Evolutionary conservation across 2,797 vertebrate species (phyloP).

Genomic region (Pseudopleuronectes americanus): DNA sequence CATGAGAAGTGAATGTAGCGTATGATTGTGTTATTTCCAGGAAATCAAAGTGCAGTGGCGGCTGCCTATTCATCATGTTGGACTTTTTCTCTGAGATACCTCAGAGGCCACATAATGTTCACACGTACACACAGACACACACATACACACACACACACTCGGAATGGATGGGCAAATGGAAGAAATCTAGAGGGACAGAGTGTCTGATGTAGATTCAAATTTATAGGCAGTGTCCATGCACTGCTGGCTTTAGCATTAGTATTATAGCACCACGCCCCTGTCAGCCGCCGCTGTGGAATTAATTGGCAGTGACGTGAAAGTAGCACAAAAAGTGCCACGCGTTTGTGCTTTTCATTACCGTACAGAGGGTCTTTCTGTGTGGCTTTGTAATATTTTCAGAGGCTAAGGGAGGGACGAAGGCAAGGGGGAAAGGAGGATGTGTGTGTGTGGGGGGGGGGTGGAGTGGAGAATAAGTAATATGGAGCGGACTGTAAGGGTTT

Average conservation of each 20-base stretch:
- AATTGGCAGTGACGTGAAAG: constrained; percentile 70
- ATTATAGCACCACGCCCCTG: constrained; percentile 55
- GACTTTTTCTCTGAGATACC: constrained; percentile 50
- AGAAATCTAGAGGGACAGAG: constrained; percentile 22
- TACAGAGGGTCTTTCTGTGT: constrained; percentile 58
- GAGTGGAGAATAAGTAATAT: constrained; percentile 62
- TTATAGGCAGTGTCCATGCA: constrained; percentile 60
- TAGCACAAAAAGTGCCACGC: constrained; percentile 71
- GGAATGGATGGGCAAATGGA: constrained; percentile 42
- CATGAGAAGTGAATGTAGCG: constrained; percentile 77
- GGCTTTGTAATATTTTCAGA: constrained; percentile 71
- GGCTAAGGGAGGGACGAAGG: constrained; percentile 19
- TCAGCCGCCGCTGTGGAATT: constrained; percentile 62
- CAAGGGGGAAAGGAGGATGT: no score
- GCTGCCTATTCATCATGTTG: constrained; percentile 69
- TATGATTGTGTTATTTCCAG: constrained; percentile 77
- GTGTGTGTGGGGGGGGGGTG: no score
- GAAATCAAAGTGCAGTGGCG: constrained; percentile 67
- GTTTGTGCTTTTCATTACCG: constrained; percentile 75
- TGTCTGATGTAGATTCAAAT: constrained; percentile 55
- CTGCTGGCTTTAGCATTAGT: constrained; percentile 59
- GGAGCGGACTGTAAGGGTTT: constrained; percentile 67
- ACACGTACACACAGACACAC: constrained; percentile 13
- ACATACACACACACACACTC: neutral
- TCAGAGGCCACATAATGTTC: constrained; percentile 40